phyloP scores from a whole-genome alignment of 2,888 invertebrate genomes.

The Anthoptus insignis region DNA sequence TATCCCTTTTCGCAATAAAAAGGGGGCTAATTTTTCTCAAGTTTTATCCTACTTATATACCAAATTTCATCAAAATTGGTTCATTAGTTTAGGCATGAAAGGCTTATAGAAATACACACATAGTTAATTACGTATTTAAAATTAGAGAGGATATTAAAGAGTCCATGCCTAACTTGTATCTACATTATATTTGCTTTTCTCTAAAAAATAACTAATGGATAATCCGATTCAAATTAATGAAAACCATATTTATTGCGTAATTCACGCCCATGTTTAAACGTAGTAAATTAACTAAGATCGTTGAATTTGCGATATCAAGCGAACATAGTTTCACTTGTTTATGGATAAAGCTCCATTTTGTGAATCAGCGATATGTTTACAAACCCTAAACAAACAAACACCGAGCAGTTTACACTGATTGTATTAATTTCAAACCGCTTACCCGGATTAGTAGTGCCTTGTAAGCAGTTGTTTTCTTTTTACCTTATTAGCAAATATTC shows the following conservation, averaged over 20 bases:
- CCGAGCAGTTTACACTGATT: constrained; percentile 32
- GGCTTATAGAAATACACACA: no score
- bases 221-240: no score
- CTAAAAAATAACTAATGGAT: no score
- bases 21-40: no score
- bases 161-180: no score
- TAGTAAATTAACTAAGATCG: constrained; percentile 17
- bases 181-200: no score
- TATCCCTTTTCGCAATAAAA: no score
- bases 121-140: no score
- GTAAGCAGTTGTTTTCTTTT: constrained; percentile 20
- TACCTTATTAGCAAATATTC: not conserved
- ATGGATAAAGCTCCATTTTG: constrained; percentile 28
- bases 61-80: no score
- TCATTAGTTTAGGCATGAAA: no score
- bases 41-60: no score
- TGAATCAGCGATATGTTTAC: constrained; percentile 28
- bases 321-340: constrained; percentile 28
- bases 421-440: constrained; percentile 31
- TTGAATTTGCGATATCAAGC: constrained; percentile 27
- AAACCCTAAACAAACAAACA: constrained; percentile 37
- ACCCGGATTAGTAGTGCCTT: constrained; percentile 20
- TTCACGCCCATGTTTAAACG: not conserved
- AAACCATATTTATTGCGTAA: not conserved
- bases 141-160: no score